Evolutionary conservation across 2,797 vertebrate species (phyloP).

Genomic region (Nannoperca australis): DNA sequence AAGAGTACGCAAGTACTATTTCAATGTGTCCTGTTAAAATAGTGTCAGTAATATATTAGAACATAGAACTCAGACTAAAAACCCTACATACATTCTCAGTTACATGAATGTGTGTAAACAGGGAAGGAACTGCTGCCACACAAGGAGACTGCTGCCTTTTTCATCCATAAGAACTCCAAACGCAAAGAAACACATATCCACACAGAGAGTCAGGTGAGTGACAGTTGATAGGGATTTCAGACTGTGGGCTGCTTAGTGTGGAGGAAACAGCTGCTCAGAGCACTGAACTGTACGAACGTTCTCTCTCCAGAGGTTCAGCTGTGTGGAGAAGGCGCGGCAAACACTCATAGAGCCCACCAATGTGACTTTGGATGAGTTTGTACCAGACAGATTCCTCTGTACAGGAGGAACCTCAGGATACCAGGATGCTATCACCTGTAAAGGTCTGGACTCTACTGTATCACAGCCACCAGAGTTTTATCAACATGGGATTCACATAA

Average conservation of each 20-base stretch:
- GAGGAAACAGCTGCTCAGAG: background rate
- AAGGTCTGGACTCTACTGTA: constrained; percentile 71
- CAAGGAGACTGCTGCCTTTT: constrained; percentile 77
- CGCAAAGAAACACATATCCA: constrained; percentile 83
- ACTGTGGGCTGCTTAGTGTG: background rate
- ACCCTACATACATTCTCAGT: background rate
- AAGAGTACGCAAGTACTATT: background rate
- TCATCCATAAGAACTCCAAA: constrained; percentile 70
- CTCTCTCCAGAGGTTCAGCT: constrained; percentile 75
- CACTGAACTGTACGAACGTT: background rate
- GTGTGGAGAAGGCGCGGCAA: constrained; percentile 72
- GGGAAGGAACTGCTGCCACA: constrained; percentile 79
- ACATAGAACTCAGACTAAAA: background rate
- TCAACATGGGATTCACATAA: background rate
- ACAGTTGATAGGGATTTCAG: background rate
- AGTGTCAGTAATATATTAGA: background rate
- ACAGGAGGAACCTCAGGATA: constrained; percentile 71
- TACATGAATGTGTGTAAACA: constrained; percentile 53
- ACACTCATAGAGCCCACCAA: constrained; percentile 52
- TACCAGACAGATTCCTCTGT: constrained; percentile 81
- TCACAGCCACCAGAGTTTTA: background rate
- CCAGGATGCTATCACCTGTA: constrained; percentile 70
- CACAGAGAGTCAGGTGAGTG: constrained; percentile 80
- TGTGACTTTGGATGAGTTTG: constrained; percentile 78
- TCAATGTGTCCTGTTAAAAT: background rate